Base-by-base conservation (phyloP, 2,888 invertebrate genomes). In the Falcaria lacertinaria region DNA sequence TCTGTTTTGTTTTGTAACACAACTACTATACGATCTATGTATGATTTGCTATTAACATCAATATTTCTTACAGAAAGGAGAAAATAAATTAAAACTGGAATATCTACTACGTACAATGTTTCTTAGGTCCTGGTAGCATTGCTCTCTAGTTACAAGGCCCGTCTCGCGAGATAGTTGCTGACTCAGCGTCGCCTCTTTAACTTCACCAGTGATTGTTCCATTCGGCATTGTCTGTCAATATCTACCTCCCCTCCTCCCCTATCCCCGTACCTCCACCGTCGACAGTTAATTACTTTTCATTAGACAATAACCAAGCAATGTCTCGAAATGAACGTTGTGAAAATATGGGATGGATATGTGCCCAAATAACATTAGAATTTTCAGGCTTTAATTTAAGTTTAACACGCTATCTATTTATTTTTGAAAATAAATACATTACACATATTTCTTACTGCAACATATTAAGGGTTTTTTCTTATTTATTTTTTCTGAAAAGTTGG, bases 221-320 rank as follows among this genome's bases (percentile, higher is more conserved):
- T 74, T 70, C 79, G 72, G 77, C 84, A 79, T 85, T 87, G 85
- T 86, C 84, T 80, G 84, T 81, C 84, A 82, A 80, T 77, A 75
- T 69, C 54, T 53, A 62, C 54, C 69, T 58, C 47, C 55, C 50
- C 44, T 51, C 52, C 44, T 42, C 43, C 54, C 44, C 43, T 45
- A 37, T 45, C 28, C 46, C 37, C 43, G 43, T 49, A 47, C 49
- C 47, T 47, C 43, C 34, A 45, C 44, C 55, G 49, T 61, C 66
- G 55, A 56, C 73, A 73, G 81, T 86, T 89, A 88, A 89, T 89
- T 87, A 88, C 81, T 86, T 89, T 87, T 86, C 84, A 87, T 89
- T 87, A 89, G 79, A 87, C 84, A 83, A 83, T 83, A 79, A 78
- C 69, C 63, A 54, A 38, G 35, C 46, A 39, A 54, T 52, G 49